Evolutionary conservation across 2,113 vertebrate species (phyloP).

Genomic region (Xiphophorus hellerii): DNA sequence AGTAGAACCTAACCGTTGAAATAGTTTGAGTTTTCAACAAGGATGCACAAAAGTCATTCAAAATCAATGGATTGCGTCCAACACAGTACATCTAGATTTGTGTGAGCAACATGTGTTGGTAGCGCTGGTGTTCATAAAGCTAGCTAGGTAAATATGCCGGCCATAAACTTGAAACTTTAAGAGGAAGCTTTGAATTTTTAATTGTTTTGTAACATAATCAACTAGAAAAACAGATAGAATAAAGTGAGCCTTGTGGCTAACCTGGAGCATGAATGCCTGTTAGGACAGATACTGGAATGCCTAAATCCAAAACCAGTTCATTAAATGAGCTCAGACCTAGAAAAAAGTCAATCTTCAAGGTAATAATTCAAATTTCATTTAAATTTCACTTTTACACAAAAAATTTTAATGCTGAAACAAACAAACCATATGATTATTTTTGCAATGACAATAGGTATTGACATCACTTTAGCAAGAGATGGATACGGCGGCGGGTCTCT

Average conservation of each 20-base stretch:
- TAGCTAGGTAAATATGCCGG: neutral
- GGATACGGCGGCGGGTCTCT: neutral
- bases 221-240: constrained; percentile 5
- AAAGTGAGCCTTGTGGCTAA: constrained; percentile 19
- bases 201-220: constrained; percentile 15
- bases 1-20: constrained; percentile 16
- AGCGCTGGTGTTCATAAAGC: constrained; percentile 1
- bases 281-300: constrained; percentile 8
- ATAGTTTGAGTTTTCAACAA: constrained; percentile 38
- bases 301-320: neutral
- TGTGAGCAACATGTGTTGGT: neutral
- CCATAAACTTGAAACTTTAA: neutral
- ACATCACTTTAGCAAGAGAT: neutral
- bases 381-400: neutral
- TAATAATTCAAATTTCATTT: neutral
- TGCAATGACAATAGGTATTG: neutral
- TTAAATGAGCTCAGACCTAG: neutral
- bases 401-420: neutral
- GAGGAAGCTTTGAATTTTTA: neutral
- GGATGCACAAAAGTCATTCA: constrained; percentile 21
- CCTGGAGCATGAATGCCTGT: constrained; percentile 34
- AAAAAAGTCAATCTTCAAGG: neutral
- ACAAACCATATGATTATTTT: neutral
- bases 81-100: neutral
- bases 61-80: constrained; percentile 14